Percentiles rank a stretch among this genome's conserved stretches.
phyloP scores from a whole-genome alignment of 2,797 vertebrate genomes.

The Percopsis omiscomaycus region DNA sequence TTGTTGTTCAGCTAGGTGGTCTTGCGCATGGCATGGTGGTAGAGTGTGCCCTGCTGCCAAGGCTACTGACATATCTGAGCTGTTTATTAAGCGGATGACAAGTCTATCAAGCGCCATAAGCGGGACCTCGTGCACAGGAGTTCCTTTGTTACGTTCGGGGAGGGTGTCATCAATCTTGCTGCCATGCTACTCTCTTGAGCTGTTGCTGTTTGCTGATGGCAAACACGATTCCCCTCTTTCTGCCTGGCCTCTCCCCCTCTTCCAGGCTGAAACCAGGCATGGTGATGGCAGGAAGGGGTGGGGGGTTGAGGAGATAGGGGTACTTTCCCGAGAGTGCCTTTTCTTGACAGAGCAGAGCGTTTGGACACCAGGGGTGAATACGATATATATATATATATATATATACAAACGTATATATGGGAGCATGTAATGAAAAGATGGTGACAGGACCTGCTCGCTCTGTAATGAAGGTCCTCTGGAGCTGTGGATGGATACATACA shows the following conservation, averaged over 20 bases:
- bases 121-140: constrained; percentile 86
- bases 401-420: constrained; percentile 51
- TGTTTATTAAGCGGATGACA: constrained; percentile 96
- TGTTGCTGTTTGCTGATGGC: constrained; percentile 69
- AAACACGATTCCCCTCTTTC: constrained; percentile 79
- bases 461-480: constrained; percentile 76
- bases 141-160: constrained; percentile 84
- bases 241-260: constrained; percentile 71
- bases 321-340: constrained; percentile 74
- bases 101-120: constrained; percentile 92
- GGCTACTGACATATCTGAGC: constrained; percentile 81
- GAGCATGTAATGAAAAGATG: constrained; percentile 77
- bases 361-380: constrained; percentile 74
- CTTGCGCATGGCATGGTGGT: constrained; percentile 65
- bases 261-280: constrained; percentile 66
- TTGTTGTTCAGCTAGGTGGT: constrained; percentile 63
- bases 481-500: constrained; percentile 72
- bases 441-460: constrained; percentile 78
- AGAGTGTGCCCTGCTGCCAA: constrained; percentile 70
- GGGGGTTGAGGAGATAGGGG: constrained; percentile 69
- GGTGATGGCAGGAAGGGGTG: constrained; percentile 44
- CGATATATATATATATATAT: constrained; percentile 2
- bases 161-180: constrained; percentile 92
- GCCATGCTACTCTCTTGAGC: constrained; percentile 87
- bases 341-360: constrained; percentile 71